phyloP scores from a whole-genome alignment of 2,888 invertebrate species.

The Acanthacorydalis orientalis region DNA sequence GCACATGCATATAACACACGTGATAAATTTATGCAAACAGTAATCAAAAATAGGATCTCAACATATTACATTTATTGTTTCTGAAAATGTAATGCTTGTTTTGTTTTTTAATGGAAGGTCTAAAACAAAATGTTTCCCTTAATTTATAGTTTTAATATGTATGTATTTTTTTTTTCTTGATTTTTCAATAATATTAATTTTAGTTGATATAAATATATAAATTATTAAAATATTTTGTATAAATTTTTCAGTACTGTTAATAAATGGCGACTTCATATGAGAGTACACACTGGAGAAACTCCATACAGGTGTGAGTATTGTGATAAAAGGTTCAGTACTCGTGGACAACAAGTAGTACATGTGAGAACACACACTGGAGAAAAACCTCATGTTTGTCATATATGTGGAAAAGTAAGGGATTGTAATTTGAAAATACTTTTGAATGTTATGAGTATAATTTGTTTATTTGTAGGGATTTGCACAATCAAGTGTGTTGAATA shows the following conservation, averaged over 20 bases:
- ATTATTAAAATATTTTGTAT: too few species aligned
- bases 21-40: too few species aligned
- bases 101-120: too few species aligned
- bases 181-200: too few species aligned
- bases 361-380: conserved; percentile 19
- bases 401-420: conserved; percentile 18
- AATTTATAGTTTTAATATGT: too few species aligned
- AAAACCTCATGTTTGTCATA: conserved; percentile 17
- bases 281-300: conserved; percentile 18
- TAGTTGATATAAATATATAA: too few species aligned
- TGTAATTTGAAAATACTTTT: not conserved
- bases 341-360: conserved; percentile 16
- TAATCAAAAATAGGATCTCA: not conserved
- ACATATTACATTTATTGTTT: too few species aligned
- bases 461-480: conserved; percentile 15
- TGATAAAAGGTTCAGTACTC: conserved; percentile 16
- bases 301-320: conserved; percentile 18
- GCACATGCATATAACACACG: not conserved
- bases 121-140: too few species aligned
- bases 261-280: conserved; percentile 16
- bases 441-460: not conserved
- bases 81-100: too few species aligned
- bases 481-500: conserved; percentile 19
- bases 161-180: too few species aligned
- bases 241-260: conserved; percentile 13